A percentile compares a stretch with the other conserved stretches of the same genome.
Conservation (phyloP, 2,113 vertebrate species). For the Psephotus haematonotus region DNA sequence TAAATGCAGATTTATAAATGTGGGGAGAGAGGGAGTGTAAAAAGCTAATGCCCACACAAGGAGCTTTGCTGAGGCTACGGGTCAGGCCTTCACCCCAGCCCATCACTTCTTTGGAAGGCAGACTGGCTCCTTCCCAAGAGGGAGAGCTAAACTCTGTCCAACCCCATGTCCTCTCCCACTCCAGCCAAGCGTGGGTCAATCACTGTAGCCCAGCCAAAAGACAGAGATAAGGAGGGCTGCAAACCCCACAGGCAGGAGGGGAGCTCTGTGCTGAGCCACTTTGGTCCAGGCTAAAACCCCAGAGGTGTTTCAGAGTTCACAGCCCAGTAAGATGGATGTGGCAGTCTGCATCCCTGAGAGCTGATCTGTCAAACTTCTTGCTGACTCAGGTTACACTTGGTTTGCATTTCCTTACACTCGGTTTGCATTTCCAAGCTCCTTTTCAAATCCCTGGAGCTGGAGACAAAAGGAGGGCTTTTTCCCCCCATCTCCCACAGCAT, state of each 20-base stretch:
- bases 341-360: not conserved
- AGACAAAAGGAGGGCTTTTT: slow-evolving; percentile 21
- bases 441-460: not conserved
- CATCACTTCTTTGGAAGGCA: not conserved
- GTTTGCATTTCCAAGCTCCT: slow-evolving; percentile 52
- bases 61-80: not conserved
- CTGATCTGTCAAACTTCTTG: slow-evolving; percentile 16
- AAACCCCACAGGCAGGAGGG: not conserved
- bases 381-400: slow-evolving; percentile 62
- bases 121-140: slow-evolving; percentile 16
- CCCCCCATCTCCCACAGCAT: not conserved
- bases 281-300: not conserved
- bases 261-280: not conserved
- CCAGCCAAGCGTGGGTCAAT: not conserved
- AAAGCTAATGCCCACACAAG: slow-evolving; percentile 30
- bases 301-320: slow-evolving; percentile 16
- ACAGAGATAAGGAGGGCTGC: not conserved
- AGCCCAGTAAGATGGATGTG: slow-evolving; percentile 46
- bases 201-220: not conserved
- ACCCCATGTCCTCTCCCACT: not conserved
- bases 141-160: slow-evolving; percentile 32
- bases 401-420: slow-evolving; percentile 47
- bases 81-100: not conserved
- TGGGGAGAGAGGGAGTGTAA: not conserved
- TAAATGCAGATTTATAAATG: not conserved